Base-by-base conservation (phyloP, 1,140 invertebrate genomes). In the Sinella curviseta region DNA sequence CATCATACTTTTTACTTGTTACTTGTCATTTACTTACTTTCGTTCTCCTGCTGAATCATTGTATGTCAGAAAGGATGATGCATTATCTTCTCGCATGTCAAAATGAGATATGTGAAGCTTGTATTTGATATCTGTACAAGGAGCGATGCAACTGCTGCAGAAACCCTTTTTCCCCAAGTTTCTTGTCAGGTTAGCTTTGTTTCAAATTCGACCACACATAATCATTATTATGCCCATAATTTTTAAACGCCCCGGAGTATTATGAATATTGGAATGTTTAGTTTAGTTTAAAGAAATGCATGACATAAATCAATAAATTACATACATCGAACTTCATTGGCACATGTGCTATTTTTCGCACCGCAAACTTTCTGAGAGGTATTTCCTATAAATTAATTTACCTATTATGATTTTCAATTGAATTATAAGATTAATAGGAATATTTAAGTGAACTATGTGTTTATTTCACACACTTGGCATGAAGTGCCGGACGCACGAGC, bases 381-480 rank as follows among this genome's bases (percentile, higher is more conserved):
- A 48, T 48, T 48, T 48, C 39, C 39, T 48, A 17, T n/a, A n/a
- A n/a, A n/a, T n/a, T n/a, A n/a, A n/a, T n/a, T n/a, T n/a, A n/a
- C n/a, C n/a, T n/a, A n/a, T n/a, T n/a, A n/a, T n/a, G n/a, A n/a
- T n/a, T n/a, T n/a, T n/a, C n/a, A n/a, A n/a, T n/a, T n/a, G n/a
- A n/a, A n/a, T n/a, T n/a, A n/a, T n/a, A n/a, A n/a, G n/a, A n/a
- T n/a, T n/a, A n/a, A n/a, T n/a, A n/a, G n/a, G n/a, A n/a, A n/a
- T n/a, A n/a, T n/a, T n/a, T n/a, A n/a, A 60, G 24, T 60, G 57
- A 12, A 60, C 24, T 17, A 48, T 8, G 4, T 48, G 17, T 48
- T 48, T 48, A 48, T 48, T 26, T 26, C 4, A 48, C 57, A 12
- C 77, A 83, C 82, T 65, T 77, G 82, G 82, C 82, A 83, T 83